phyloP scores from a whole-genome alignment of 1,140 invertebrate genomes.

The Chlorops oryzae region DNA sequence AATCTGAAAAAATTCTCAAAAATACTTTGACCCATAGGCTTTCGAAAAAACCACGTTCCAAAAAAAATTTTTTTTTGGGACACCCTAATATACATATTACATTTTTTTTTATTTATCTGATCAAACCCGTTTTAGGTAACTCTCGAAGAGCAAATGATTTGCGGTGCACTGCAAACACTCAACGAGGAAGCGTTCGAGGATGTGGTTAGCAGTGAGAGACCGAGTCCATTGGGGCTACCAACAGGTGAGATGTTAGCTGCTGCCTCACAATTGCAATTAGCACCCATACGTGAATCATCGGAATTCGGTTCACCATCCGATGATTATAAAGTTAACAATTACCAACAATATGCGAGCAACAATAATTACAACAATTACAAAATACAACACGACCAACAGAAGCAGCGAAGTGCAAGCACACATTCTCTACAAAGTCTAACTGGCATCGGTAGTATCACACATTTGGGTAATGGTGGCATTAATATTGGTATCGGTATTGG shows the following conservation, averaged over 20 bases:
- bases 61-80: too few species aligned
- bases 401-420: conserved; percentile 39
- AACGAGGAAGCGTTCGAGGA: conserved; percentile 90
- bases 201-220: conserved; percentile 57
- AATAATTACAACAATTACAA: conserved; percentile 19
- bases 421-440: conserved; percentile 38
- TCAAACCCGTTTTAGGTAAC: conserved; percentile 61
- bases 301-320: conserved; percentile 46
- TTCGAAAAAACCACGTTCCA: too few species aligned
- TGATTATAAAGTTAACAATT: conserved; percentile 27
- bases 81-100: too few species aligned
- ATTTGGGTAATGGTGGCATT: background rate
- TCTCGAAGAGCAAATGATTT: conserved; percentile 89
- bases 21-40: too few species aligned
- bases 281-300: conserved; percentile 45
- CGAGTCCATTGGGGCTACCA: conserved; percentile 48
- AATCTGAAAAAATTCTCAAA: too few species aligned
- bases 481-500: conserved; percentile 26
- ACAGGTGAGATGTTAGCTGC: conserved; percentile 49
- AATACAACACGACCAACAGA: conserved; percentile 15
- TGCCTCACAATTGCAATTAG: conserved; percentile 45
- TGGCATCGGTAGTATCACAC: conserved; percentile 17
- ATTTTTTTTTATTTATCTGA: background rate
- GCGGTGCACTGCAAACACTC: conserved; percentile 81
- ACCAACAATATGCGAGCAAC: conserved; percentile 23